Base-by-base conservation (phyloP, 53 echinoderm and acorn worm genomes). In the Antedon mediterranea region DNA sequence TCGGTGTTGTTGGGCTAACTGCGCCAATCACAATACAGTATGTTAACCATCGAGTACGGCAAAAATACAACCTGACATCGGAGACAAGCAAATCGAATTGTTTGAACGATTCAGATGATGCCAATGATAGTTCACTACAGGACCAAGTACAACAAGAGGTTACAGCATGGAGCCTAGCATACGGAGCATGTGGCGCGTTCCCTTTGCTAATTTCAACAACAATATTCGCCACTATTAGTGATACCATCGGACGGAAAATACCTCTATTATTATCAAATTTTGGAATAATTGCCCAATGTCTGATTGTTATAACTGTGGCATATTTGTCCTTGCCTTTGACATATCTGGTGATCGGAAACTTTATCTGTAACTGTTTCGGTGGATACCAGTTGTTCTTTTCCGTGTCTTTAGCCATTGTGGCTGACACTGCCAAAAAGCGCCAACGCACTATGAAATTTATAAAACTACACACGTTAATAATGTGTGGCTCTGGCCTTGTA, bases 341-440 rank as follows among this genome's bases (percentile, higher is more conserved):
- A 57, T 57, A 57, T 3, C 11, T 44, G 28, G 28, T 79, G 20
- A 29, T 84, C n/a, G 30, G 78, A 29, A 28, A 83, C 31, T 44
- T 89, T 34, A 41, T 80, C 0, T 74, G 85, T 28, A 82, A 85
- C 37, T 74, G 85, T 31, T 82, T 80, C 18, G 89, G 89, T 29
- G 86, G 85, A 31, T 89, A 85, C 72, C 71, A 82, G 3, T 78
- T 89, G 79, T 85, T 89, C 89, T 82, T 89, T 26, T 80, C 82
- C 15, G 89, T 85, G 0, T 89, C 84, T 71, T 82, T 82, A 29
- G 77, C 85, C 32, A 82, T 84, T 74, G 74, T 89, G 30, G 89
- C 85, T 11, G 89, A 89, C 83, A 89, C 82, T 8, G 83, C 89
- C 15, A 31, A 82, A 14, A 89, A 80, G 71, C 80, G 80, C 28